phyloP scores from a whole-genome alignment of 2,113 vertebrate genomes.

The Sorex fumeus region DNA sequence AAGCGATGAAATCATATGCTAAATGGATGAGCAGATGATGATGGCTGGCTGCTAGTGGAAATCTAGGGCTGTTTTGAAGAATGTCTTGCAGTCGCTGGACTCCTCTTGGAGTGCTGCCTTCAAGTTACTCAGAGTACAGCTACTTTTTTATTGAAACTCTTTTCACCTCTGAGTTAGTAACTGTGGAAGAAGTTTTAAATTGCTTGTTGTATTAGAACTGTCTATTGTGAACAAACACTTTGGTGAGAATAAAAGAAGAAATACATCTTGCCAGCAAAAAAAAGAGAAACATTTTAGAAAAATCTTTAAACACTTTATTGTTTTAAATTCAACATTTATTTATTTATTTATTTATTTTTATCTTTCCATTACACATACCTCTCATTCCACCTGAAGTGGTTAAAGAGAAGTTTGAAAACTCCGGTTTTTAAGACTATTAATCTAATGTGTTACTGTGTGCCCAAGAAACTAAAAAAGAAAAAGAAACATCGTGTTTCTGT shows the following conservation, averaged over 20 bases:
- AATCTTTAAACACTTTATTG: neutral
- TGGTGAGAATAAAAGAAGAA: slow-evolving; percentile 44
- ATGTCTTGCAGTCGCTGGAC: neutral
- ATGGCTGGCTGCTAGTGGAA: neutral
- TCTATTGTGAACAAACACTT: slow-evolving; percentile 54
- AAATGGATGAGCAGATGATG: neutral
- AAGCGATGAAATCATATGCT: slow-evolving; percentile 36
- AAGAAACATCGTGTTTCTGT: too few relatives aligned
- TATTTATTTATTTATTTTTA: neutral
- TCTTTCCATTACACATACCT: neutral
- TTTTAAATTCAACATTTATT: slow-evolving; percentile 17
- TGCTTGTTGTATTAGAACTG: slow-evolving; percentile 9
- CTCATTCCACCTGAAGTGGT: neutral
- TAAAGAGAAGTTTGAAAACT: slow-evolving; percentile 13
- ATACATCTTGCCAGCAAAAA: slow-evolving; percentile 18
- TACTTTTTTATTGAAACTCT: neutral
- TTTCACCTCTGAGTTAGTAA: slow-evolving; percentile 14
- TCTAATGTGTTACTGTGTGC: neutral
- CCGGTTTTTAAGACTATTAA: neutral
- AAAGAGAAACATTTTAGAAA: slow-evolving; percentile 19
- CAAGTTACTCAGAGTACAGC: neutral
- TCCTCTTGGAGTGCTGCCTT: slow-evolving; percentile 1
- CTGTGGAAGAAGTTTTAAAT: neutral
- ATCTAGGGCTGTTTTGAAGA: slow-evolving; percentile 31
- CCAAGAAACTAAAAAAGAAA: neutral